Evolutionary conservation across 2,113 vertebrate genomes (phyloP).

Genomic region (Sphyrna mokarran): DNA sequence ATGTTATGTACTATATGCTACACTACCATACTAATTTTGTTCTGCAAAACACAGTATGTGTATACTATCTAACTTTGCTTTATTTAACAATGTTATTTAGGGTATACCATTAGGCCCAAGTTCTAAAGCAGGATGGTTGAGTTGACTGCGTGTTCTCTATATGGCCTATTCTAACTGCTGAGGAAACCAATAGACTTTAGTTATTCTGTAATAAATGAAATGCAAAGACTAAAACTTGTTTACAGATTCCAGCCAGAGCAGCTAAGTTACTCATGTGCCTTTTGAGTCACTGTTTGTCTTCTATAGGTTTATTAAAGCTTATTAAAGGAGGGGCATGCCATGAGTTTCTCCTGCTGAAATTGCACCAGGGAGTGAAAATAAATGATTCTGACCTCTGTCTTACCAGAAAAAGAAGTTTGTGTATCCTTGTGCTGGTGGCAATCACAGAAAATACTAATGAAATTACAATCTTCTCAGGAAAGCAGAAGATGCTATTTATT

Average conservation of each 20-base stretch:
- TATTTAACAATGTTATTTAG: conserved; percentile 49
- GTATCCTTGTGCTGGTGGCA: not conserved
- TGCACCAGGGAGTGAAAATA: not conserved
- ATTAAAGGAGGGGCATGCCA: not conserved
- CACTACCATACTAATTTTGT: conserved; percentile 65
- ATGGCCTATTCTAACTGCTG: conserved; percentile 25
- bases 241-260: conserved; percentile 29
- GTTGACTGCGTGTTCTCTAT: not conserved
- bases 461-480: conserved; percentile 29
- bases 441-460: conserved; percentile 15
- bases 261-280: conserved; percentile 30
- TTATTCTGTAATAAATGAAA: conserved; percentile 32
- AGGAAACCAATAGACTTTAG: conserved; percentile 24
- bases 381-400: not conserved
- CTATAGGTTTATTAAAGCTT: conserved; percentile 17
- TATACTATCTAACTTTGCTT: conserved; percentile 72
- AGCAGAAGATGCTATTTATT: conserved; percentile 26
- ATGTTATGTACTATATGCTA: conserved; percentile 69
- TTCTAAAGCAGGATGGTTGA: conserved; percentile 6
- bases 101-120: not conserved
- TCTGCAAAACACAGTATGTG: conserved; percentile 52
- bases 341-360: not conserved
- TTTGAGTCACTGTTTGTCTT: conserved; percentile 31
- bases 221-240: conserved; percentile 6
- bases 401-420: not conserved